These are phyloP conservation scores for Typhlomys cinereus DNA, from an alignment of 2,113 vertebrate species.

Conservation along the genomic window DNA sequence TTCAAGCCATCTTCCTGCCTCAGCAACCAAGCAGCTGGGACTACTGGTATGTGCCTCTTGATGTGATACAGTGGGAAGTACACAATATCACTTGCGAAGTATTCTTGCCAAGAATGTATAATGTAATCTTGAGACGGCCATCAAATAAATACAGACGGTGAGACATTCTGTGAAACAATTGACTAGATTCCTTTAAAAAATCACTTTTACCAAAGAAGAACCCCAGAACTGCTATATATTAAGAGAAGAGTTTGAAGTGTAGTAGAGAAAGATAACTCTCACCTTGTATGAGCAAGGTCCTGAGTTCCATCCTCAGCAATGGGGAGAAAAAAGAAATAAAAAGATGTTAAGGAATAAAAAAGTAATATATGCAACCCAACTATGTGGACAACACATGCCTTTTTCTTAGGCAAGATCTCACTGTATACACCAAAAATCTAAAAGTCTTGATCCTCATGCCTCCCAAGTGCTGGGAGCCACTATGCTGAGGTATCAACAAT, in stretches of 20 bases:
- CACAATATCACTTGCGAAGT: slow-evolving; percentile 5
- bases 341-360: neutral
- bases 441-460: neutral
- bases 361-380: too few species aligned
- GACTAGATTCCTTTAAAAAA: slow-evolving; percentile 6
- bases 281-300: neutral
- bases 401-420: too few species aligned
- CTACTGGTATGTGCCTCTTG: slow-evolving; percentile 3
- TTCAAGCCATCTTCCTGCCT: neutral
- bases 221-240: neutral
- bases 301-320: neutral
- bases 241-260: neutral
- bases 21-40: neutral
- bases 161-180: slow-evolving; percentile 20
- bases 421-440: neutral
- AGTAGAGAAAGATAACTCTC: neutral
- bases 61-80: neutral
- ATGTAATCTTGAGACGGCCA: slow-evolving; percentile 35
- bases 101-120: slow-evolving; percentile 20
- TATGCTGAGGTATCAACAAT: neutral
- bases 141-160: slow-evolving; percentile 21
- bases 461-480: neutral
- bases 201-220: slow-evolving; percentile 8
- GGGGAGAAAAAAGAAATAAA: neutral
- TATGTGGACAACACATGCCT: too few species aligned